Conservation (phyloP, 2,888 invertebrate genomes). For the Tricholauxania praeusta region DNA sequence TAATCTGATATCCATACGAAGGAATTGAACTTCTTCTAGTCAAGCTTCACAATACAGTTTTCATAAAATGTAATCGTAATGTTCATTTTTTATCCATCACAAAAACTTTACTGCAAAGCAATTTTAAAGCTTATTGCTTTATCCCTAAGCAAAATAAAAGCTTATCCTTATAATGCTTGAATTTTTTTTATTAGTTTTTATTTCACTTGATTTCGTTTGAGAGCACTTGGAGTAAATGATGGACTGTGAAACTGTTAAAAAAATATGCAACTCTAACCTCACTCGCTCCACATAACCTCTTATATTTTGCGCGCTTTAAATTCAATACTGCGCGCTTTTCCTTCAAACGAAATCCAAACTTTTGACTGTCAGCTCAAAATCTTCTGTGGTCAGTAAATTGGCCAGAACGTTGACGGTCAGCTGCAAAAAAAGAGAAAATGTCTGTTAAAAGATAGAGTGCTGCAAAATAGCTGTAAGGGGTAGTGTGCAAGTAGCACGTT, state of each 20-base stretch:
- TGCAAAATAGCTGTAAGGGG: too few relatives aligned
- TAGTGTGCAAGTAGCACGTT: too few relatives aligned
- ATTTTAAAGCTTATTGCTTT: constrained; percentile 1
- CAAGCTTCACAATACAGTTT: too few relatives aligned
- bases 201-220: neutral
- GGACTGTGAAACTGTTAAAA: constrained; percentile 26
- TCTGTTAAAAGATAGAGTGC: too few relatives aligned
- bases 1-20: too few relatives aligned
- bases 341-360: neutral
- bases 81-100: neutral
- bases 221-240: constrained; percentile 15
- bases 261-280: neutral
- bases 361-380: constrained; percentile 3
- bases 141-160: neutral
- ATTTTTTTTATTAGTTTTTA: neutral
- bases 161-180: neutral
- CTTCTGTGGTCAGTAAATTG: constrained; percentile 35
- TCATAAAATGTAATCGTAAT: too few relatives aligned
- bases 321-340: neutral
- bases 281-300: neutral
- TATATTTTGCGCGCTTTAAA: neutral
- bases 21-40: too few relatives aligned
- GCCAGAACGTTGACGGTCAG: constrained; percentile 20
- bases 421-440: neutral
- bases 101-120: neutral